Evolutionary conservation across 2,113 vertebrate genomes (phyloP).

Genomic region (Cochlearius cochlearius): DNA sequence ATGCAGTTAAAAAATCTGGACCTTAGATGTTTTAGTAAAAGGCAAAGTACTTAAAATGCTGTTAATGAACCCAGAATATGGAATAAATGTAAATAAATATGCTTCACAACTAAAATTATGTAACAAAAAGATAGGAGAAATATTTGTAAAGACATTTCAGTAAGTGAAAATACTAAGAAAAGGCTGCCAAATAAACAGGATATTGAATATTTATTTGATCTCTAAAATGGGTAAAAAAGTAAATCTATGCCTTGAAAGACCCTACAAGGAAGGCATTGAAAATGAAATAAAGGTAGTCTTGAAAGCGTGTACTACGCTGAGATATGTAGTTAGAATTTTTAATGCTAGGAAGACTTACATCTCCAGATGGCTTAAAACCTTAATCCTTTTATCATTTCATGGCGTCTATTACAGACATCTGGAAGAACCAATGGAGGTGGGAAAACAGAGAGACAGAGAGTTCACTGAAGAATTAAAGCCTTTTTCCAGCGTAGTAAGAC

Average conservation of each 20-base stretch:
- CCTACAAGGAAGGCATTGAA: background rate
- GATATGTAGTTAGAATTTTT: background rate
- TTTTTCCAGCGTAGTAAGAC: background rate
- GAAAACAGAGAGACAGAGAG: background rate
- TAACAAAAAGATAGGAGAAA: background rate
- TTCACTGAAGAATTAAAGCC: background rate
- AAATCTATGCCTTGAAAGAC: background rate
- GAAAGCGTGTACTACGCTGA: background rate
- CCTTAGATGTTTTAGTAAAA: background rate
- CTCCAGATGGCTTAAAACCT: conserved; percentile 13
- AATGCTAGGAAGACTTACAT: background rate
- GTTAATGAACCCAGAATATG: background rate
- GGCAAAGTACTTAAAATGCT: background rate
- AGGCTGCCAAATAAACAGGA: background rate
- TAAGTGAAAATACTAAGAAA: background rate
- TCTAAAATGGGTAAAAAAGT: background rate
- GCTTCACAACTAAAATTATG: background rate
- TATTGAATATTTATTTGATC: background rate
- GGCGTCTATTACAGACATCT: background rate
- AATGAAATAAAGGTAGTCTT: background rate
- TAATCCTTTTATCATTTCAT: conserved; percentile 34
- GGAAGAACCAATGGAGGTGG: background rate
- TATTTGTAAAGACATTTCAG: background rate
- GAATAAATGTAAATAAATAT: background rate
- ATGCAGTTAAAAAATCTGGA: background rate